Evolutionary conservation across 2,888 invertebrate genomes (phyloP).

Genomic region (Lottia gigantea): DNA sequence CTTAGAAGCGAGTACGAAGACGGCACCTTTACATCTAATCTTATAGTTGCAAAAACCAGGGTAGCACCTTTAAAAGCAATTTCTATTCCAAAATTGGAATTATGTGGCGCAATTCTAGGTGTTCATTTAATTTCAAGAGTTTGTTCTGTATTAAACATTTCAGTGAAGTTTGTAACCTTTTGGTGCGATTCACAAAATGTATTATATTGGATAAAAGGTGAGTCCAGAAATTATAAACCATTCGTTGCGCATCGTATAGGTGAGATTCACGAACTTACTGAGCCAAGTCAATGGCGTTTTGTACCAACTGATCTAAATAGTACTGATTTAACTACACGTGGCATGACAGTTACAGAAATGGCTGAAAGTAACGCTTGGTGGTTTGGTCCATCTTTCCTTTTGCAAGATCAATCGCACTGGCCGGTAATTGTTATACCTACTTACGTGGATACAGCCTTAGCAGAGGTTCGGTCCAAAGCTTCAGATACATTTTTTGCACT

Average conservation of each 20-base stretch:
- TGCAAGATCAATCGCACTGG: slow-evolving; percentile 11
- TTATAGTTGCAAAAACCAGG: slow-evolving; percentile 4
- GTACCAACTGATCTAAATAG: slow-evolving; percentile 20
- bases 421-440: slow-evolving; percentile 12
- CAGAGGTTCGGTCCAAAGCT: too few species aligned
- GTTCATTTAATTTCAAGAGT: not conserved
- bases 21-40: slow-evolving; percentile 6
- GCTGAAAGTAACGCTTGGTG: slow-evolving; percentile 18
- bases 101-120: slow-evolving; percentile 20
- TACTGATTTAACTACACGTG: slow-evolving; percentile 21
- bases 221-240: slow-evolving; percentile 18
- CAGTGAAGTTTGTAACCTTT: slow-evolving; percentile 9
- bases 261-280: slow-evolving; percentile 18
- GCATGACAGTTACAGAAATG: slow-evolving; percentile 14
- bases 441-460: not conserved
- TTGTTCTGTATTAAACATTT: slow-evolving; percentile 13
- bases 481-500: too few species aligned
- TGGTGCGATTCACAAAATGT: slow-evolving; percentile 28
- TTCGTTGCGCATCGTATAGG: slow-evolving; percentile 25
- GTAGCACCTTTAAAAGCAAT: slow-evolving; percentile 12
- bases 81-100: slow-evolving; percentile 17
- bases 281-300: slow-evolving; percentile 23
- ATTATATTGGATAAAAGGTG: slow-evolving; percentile 18
- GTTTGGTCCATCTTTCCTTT: slow-evolving; percentile 14
- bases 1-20: not conserved